Evolutionary conservation across 1,140 invertebrate genomes (phyloP), one percentile per base, ranked within the genome.

Genomic region (Cepaea nemoralis): DNA sequence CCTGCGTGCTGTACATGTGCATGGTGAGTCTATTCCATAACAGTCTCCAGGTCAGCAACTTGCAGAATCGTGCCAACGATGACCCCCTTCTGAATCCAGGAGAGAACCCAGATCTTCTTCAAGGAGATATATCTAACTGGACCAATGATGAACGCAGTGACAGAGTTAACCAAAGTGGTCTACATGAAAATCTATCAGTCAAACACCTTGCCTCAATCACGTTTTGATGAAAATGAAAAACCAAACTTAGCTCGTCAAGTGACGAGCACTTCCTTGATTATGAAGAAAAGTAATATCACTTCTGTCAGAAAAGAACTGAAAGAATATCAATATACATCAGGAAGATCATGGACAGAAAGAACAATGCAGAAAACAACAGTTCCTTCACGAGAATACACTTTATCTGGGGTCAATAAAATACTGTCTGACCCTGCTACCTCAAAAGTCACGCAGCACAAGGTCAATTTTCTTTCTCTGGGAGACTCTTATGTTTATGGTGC

Each of bases 401-500:
- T 2, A 55, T 1, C 5, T 22, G 16, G n/a, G 3, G 22, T 8
- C 22, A 55, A 55, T 55, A 3, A 55, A 22, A 3, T 55, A 14
- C 1, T 16, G 16, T 8, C 35, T 35, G 19, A 63, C 31, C 14
- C 37, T 1, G 8, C 0, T 3, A 10, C 12, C 1, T 42, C n/a
- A 31, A 1, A 1, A 31, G 48, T 55, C 1, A 50, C 73, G 31
- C 40, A 45, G n/a, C 12, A 40, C 37, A 45, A 75, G 0, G 73
- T 55, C 16, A 75, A 27, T 45, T 55, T 45, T 35, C 42, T 50
- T 35, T 45, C 42, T 2, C 73, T 55, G n/a, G 55, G 84, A 37
- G 81, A 77, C 27, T 67, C 73, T 31, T 86, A 83, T 45, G 82
- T 88, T 3, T 88, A 83, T 80, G 86, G 84, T 42, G 81, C 82